Evolutionary conservation across 1,140 invertebrate species (phyloP), one percentile per base, ranked within the genome.

Genomic region (Dendrolimus punctatus): DNA sequence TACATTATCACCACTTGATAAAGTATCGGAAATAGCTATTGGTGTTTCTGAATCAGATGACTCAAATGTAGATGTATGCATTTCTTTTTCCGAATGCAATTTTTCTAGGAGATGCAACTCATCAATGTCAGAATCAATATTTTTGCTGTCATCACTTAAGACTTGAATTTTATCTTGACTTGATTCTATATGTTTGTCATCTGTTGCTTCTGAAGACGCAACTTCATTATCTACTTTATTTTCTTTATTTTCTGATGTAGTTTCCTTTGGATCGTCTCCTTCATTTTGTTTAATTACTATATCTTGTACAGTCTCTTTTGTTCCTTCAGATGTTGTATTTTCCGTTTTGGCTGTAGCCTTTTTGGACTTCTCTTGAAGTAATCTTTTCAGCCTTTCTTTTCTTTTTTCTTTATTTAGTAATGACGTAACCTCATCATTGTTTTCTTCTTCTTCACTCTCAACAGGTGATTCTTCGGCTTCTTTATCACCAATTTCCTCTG

Each of bases 381-480:
- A 54, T 51, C 70, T 70, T 55, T 67, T 75, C 6, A 85, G 49
- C 42, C 71, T 71, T 9, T 80, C 68, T 62, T 82, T 85, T 60
- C 80, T 74, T 62, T 82, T 77, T 48, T 76, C 64, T 62, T 66
- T 81, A 52, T 71, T 66, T 56, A 71, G 66, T 61, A 81, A 61
- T 8, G 67, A 71, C 42, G 50, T 57, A 46, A 53, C 72, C 9
- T 66, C 55, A 55, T 72, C 75, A 23, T 53, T 48, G 5, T 48
- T 51, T 44, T 78, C 73, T 6, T 85, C 80, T 6, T 83, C 80
- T 51, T 80, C 83, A 59, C 71, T 81, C 57, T 83, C 83, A 5
- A 73, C 49, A 23, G 80, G 75, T 40, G 83, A 82, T 48, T 84
- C 80, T 51, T 86, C 80, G 5, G 80, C 80, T 64, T 86, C 83